Evolutionary conservation across 2,113 vertebrate species (phyloP), one percentile per base, ranked within the genome.

Genomic region (Hepsetus odoe): DNA sequence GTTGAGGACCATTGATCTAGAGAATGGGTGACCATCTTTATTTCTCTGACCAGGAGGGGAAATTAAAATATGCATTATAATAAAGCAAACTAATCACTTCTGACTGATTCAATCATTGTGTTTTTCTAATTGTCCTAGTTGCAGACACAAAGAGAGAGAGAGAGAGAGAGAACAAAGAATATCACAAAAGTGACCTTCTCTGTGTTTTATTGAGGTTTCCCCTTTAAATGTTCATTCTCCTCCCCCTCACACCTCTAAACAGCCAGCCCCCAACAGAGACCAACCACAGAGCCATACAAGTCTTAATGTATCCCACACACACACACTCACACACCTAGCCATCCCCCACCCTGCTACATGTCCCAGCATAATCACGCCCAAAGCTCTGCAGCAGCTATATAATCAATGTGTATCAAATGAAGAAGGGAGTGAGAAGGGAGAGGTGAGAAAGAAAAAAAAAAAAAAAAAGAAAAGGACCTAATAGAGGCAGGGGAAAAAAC

Each of bases 341-440:
- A 69, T 40, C 65, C 46, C 30, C 62, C 28, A 13, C 28, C n/a
- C n/a, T 58, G 33, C 8, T 12, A 53, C 53, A 56, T 62, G 51
- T 44, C 26, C 73, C 30, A 38, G 46, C 28, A 69, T 70, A 81
- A 80, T 80, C 72, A 56, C 65, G 40, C 69, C 14, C n/a, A 66
- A 62, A 49, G 58, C 73, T 77, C 53, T 46, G 28, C 13, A 38
- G 56, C 74, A 59, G 65, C 77, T 74, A 70, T 64, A 67, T 24
- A 16, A 49, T 65, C 62, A 32, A 80, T 85, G 20, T 66, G 44
- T 67, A 66, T 74, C 53, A 32, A 82, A 72, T 61, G 28, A 59
- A 69, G 62, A 53, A 22, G 18, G 24, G 24, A 79, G 33, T 71
- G 26, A 70, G 69, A 58, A 58, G 20, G 20, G 22, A 24, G 26